Base-by-base conservation (phyloP, 30 jellyfish, hydroid and myxozoan genomes). In the Sanderia malayensis region DNA sequence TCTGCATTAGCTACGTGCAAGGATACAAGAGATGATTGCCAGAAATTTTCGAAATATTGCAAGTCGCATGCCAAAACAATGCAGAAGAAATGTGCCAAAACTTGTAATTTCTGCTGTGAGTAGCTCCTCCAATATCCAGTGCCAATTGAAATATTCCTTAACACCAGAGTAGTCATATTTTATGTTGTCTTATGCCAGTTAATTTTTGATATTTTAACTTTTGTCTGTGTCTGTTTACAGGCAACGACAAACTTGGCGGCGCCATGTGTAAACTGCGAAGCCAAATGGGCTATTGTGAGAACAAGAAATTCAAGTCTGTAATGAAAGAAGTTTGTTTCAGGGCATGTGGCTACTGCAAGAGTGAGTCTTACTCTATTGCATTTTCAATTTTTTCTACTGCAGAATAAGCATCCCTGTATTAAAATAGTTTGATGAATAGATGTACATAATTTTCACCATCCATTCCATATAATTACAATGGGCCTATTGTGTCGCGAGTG, bases 331-430 rank as follows among this genome's bases (percentile, higher is more conserved):
- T 72, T 13, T 87, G 96, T 58, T 77, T 75, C 71, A 87, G 74
- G 46, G 65, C 70, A 31, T 87, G 96, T 44, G 92, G 86, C 19
- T 72, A 73, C 21, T 87, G 96, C 70, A 68, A n/a, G n/a, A n/a
- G n/a, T n/a, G n/a, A n/a, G n/a, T n/a, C n/a, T n/a, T n/a, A n/a
- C n/a, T n/a, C n/a, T n/a, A n/a, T n/a, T n/a, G n/a, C n/a, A n/a
- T n/a, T n/a, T n/a, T n/a, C n/a, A n/a, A n/a, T n/a, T n/a, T n/a
- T n/a, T n/a, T n/a, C n/a, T n/a, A n/a, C n/a, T n/a, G n/a, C n/a
- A n/a, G n/a, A n/a, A n/a, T n/a, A n/a, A n/a, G n/a, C n/a, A n/a
- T n/a, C n/a, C n/a, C n/a, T n/a, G n/a, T n/a, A n/a, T n/a, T n/a
- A n/a, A n/a, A n/a, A n/a, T n/a, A n/a, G n/a, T n/a, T n/a, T n/a